Conservation (phyloP, 2,888 invertebrate species). For the Lasioglossum pauxillum region DNA sequence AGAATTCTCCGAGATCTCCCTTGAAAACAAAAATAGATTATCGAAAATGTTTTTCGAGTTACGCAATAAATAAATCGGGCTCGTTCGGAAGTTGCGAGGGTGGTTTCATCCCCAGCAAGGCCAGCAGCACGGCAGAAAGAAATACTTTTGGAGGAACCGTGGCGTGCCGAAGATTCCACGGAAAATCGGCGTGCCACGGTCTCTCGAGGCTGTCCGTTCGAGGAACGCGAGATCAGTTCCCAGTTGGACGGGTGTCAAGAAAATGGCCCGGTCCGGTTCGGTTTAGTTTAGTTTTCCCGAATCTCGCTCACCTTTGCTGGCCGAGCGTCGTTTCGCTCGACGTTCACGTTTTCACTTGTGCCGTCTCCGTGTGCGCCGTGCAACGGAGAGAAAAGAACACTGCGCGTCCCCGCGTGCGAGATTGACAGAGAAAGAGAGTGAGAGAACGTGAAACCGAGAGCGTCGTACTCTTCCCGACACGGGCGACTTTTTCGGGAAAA, state of each 20-base stretch:
- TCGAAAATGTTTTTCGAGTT: not conserved
- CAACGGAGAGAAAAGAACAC: not conserved
- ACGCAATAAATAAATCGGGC: not conserved
- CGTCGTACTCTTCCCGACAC: not conserved
- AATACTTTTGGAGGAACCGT: not conserved
- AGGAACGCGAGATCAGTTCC: not conserved
- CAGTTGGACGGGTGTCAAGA: conserved; percentile 25
- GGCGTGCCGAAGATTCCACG: not conserved
- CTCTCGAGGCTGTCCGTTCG: not conserved
- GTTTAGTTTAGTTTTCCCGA: conserved; percentile 22
- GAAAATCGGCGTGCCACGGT: not conserved
- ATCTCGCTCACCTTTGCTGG: conserved; percentile 62
- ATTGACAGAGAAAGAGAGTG: not conserved
- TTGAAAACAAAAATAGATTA: not conserved
- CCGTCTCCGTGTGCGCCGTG: not conserved
- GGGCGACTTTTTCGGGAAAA: not conserved
- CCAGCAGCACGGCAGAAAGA: not conserved
- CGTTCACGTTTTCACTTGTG: conserved; percentile 47
- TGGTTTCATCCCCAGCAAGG: not conserved
- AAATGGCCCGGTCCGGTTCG: not conserved
- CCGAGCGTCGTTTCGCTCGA: conserved; percentile 61
- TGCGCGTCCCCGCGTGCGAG: not conserved
- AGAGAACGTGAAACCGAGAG: not conserved
- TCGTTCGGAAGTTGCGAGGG: not conserved
- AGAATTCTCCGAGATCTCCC: not conserved